Evolutionary conservation across 2,113 vertebrate species (phyloP).

Genomic region (Xenus cinereus): DNA sequence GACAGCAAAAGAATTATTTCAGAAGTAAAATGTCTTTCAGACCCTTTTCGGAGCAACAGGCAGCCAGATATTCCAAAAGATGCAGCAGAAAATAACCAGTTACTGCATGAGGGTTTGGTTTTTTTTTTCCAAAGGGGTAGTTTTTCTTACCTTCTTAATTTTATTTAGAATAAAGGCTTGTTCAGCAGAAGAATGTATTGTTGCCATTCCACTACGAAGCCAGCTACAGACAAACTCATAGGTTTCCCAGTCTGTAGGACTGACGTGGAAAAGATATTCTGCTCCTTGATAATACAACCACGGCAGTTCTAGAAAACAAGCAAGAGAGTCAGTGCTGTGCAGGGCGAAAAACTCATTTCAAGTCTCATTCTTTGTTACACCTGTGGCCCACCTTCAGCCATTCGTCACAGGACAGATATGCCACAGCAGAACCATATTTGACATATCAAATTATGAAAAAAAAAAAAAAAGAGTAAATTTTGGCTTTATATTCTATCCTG

Average conservation of each 20-base stretch:
- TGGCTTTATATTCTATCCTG: background rate
- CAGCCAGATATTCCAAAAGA: background rate
- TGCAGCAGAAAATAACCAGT: background rate
- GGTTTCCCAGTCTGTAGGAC: conserved; percentile 75
- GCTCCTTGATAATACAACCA: conserved; percentile 89
- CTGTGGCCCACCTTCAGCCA: background rate
- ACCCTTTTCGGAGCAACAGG: background rate
- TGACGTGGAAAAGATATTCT: conserved; percentile 83
- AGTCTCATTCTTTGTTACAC: background rate
- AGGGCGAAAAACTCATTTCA: background rate
- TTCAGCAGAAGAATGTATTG: conserved; percentile 85
- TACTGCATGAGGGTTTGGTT: background rate
- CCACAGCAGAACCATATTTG: background rate
- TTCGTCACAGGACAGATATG: background rate
- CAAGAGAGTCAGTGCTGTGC: background rate
- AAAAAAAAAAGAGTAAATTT: background rate
- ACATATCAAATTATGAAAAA: background rate
- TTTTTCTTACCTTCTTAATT: conserved; percentile 78
- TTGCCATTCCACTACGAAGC: conserved; percentile 80
- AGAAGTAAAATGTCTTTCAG: background rate
- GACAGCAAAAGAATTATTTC: background rate
- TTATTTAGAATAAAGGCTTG: conserved; percentile 85
- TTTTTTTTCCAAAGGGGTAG: background rate
- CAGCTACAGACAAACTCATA: conserved; percentile 85
- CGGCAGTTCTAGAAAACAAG: conserved; percentile 78